Conservation (phyloP, 2,888 invertebrate species). For the Diarsia brunnea region DNA sequence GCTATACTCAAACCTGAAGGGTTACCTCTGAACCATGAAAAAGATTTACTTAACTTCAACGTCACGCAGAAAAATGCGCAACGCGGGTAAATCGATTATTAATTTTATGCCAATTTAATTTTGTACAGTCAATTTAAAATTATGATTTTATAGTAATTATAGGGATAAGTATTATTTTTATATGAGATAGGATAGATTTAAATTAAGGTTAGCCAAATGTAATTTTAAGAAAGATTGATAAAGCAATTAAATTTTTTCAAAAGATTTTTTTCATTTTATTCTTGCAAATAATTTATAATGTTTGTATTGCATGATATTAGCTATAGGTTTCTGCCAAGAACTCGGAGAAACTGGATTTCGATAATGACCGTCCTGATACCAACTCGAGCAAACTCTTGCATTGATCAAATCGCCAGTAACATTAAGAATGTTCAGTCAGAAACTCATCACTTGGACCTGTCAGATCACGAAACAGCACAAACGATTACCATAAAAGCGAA, state of each 20-base stretch:
- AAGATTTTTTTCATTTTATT: neutral
- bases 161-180: neutral
- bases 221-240: neutral
- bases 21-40: constrained; percentile 82
- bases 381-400: too few species aligned
- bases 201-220: neutral
- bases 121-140: constrained; percentile 20
- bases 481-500: too few species aligned
- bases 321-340: neutral
- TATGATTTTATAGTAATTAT: neutral
- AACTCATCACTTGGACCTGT: too few species aligned
- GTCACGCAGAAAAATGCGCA: constrained; percentile 21
- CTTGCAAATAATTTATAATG: neutral
- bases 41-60: constrained; percentile 73
- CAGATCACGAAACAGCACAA: too few species aligned
- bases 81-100: constrained; percentile 13
- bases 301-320: neutral
- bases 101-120: constrained; percentile 19
- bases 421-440: too few species aligned
- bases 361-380: too few species aligned
- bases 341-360: neutral
- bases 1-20: constrained; percentile 78
- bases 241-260: neutral
- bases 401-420: too few species aligned
- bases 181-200: neutral